Conservation (phyloP, 1,140 invertebrate species). For the Listronotus bonariensis region DNA sequence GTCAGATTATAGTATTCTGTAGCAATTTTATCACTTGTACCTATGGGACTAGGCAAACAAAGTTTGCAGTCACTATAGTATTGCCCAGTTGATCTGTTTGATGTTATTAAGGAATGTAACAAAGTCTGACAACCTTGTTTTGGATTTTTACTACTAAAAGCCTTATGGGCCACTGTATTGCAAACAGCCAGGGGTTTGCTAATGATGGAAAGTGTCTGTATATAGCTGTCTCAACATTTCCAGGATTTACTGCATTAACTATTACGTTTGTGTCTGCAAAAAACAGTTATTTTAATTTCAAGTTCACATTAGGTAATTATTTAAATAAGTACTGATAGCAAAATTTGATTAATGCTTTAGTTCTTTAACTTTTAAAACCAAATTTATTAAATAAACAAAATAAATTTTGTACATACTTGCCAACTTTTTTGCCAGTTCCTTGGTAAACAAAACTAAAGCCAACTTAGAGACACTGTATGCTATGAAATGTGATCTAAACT, state of each 20-base stretch:
- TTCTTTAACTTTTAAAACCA: too few relatives aligned
- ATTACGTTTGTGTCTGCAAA: constrained; percentile 51
- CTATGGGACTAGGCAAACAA: constrained; percentile 41
- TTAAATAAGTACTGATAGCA: too few relatives aligned
- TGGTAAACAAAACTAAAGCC: constrained; percentile 49
- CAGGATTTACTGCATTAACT: constrained; percentile 55
- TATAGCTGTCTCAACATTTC: constrained; percentile 54
- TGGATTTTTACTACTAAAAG: constrained; percentile 51
- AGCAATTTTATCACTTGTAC: constrained; percentile 41
- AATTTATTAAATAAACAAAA: neutral
- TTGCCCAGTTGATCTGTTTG: constrained; percentile 49
- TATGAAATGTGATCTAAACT: constrained; percentile 47
- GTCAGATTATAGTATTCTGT: constrained; percentile 49
- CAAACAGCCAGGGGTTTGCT: constrained; percentile 47
- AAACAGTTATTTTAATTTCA: neutral
- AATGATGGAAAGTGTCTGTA: constrained; percentile 52
- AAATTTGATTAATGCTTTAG: too few relatives aligned
- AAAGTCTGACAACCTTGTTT: constrained; percentile 52
- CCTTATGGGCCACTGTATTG: constrained; percentile 52
- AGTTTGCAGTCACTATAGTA: constrained; percentile 51
- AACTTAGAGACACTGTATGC: constrained; percentile 52
- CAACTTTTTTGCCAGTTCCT: constrained; percentile 46
- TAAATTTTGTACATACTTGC: constrained; percentile 39
- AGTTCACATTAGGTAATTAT: too few relatives aligned
- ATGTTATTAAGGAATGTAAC: constrained; percentile 50